Conservation (phyloP, 2,113 vertebrate species). For the Megalops atlanticus region DNA sequence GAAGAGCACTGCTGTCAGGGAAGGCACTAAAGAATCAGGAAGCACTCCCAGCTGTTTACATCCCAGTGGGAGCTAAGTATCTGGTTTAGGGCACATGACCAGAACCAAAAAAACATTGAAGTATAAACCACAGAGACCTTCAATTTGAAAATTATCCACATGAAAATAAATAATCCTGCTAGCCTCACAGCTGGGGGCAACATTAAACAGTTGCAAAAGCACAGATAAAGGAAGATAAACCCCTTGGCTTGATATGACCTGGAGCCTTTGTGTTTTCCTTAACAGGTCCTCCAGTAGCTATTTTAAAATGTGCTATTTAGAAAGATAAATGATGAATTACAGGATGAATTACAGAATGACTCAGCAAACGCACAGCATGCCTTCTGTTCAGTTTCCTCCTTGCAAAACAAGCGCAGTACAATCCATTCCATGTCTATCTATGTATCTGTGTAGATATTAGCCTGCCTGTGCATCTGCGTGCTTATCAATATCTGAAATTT, state of each 20-base stretch:
- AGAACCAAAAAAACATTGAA: neutral
- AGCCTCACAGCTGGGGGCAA: neutral
- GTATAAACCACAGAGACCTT: neutral
- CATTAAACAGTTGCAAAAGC: neutral
- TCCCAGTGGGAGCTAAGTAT: neutral
- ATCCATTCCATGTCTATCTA: neutral
- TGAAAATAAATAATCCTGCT: conserved; percentile 1
- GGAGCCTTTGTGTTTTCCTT: neutral
- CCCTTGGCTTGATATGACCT: neutral
- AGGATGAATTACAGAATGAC: neutral
- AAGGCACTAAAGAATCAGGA: neutral
- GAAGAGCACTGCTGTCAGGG: neutral
- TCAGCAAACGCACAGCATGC: neutral
- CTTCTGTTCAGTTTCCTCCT: too few relatives aligned
- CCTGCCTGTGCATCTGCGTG: neutral
- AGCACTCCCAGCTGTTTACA: neutral
- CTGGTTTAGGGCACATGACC: conserved; percentile 8
- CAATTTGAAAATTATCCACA: neutral
- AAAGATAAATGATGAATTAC: too few relatives aligned
- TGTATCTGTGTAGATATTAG: neutral
- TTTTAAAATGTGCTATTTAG: neutral
- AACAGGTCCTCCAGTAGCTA: neutral
- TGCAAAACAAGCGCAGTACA: neutral
- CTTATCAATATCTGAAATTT: neutral
- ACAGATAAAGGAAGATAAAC: neutral